These are phyloP conservation scores for Phortica variegata DNA, from an alignment of 1,140 invertebrate species.

Conservation along the genomic window DNA sequence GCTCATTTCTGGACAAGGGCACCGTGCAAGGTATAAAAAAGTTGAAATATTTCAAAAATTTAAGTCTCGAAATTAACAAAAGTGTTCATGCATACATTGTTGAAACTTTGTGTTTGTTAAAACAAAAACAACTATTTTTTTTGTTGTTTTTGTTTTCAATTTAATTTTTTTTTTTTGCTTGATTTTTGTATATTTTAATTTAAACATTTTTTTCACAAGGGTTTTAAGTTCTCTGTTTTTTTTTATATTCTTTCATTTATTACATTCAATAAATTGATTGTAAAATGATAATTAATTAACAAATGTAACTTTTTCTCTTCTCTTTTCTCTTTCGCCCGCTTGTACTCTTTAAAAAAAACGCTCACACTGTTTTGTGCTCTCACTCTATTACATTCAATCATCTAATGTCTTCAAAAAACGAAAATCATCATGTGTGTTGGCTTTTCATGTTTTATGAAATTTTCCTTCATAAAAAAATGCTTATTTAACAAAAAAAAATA, in stretches of 20 bases:
- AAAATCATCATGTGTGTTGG: not conserved
- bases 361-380: not conserved
- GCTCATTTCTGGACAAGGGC: constrained; percentile 95
- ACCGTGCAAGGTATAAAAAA: constrained; percentile 94
- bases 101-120: no score
- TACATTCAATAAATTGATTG: no score
- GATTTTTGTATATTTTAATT: no score
- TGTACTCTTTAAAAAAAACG: no score
- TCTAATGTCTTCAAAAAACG: no score
- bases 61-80: no score
- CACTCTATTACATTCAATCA: constrained; percentile 1
- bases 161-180: not conserved
- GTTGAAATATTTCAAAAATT: no score
- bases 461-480: constrained; percentile 9
- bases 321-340: constrained; percentile 19
- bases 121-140: no score
- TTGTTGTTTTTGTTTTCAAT: constrained; percentile 15
- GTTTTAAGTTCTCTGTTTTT: no score
- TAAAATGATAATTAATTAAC: constrained; percentile 17
- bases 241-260: no score
- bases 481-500: not conserved
- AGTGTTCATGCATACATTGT: no score
- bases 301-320: constrained; percentile 24
- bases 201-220: no score
- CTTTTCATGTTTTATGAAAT: not conserved